Evolutionary conservation across 2,797 vertebrate species (phyloP).

Genomic region (Sparidentex hasta): DNA sequence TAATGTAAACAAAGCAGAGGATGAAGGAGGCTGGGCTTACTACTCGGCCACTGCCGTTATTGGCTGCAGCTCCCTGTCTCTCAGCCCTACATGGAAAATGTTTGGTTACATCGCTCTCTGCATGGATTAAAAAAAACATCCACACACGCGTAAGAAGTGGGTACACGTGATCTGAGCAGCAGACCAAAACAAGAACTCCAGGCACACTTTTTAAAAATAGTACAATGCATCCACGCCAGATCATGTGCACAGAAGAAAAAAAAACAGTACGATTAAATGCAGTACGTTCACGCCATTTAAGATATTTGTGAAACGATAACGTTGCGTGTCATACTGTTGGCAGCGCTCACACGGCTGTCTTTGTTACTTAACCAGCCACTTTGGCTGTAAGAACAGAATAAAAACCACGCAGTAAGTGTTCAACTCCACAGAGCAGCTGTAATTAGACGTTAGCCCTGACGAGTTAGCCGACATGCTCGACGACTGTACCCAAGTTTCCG

Average conservation of each 20-base stretch:
- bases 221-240: background rate
- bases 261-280: background rate
- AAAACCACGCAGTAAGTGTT: background rate
- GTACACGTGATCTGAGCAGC: constrained; percentile 82
- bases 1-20: constrained; percentile 75
- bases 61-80: constrained; percentile 66
- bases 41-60: constrained; percentile 40
- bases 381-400: background rate
- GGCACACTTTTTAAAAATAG: constrained; percentile 2
- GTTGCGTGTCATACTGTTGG: background rate
- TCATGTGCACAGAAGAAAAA: constrained; percentile 45
- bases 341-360: background rate
- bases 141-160: constrained; percentile 69
- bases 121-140: constrained; percentile 63
- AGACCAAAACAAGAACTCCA: constrained; percentile 76
- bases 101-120: constrained; percentile 66
- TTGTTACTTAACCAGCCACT: constrained; percentile 1
- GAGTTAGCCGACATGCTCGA: background rate
- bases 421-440: background rate
- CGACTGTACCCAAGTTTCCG: constrained; percentile 46
- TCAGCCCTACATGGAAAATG: constrained; percentile 69
- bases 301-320: background rate
- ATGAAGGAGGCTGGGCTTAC: constrained; percentile 51
- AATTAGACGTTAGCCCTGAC: background rate
- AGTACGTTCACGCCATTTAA: background rate